Conservation (phyloP, 2,113 vertebrate genomes). For the Thamnophis sirtalis region DNA sequence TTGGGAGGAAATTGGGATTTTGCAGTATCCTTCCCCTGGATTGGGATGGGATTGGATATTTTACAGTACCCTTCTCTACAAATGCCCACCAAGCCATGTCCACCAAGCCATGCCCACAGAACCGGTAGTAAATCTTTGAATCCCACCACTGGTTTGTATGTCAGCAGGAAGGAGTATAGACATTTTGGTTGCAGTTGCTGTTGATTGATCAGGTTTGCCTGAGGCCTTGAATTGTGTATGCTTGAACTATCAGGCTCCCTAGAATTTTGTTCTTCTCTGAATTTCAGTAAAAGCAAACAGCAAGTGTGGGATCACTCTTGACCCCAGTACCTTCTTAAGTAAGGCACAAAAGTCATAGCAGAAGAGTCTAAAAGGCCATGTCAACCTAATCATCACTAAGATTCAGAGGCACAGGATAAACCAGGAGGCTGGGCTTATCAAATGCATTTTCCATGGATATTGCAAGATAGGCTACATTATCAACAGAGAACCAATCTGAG, state of each 20-base stretch:
- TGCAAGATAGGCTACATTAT: background rate
- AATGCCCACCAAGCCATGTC: too few relatives aligned
- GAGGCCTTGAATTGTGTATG: background rate
- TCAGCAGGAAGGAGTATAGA: background rate
- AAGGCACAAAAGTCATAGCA: background rate
- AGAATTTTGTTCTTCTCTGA: background rate
- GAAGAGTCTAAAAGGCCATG: background rate
- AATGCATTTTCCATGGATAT: background rate
- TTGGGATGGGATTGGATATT: too few relatives aligned
- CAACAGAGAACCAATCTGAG: too few relatives aligned
- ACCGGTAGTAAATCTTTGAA: too few relatives aligned
- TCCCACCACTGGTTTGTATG: background rate
- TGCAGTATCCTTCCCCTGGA: too few relatives aligned
- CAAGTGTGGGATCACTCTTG: background rate
- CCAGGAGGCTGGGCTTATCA: background rate
- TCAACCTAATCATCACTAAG: background rate
- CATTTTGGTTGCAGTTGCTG: background rate
- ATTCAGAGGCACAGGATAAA: background rate
- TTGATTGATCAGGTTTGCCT: background rate
- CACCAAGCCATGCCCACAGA: too few relatives aligned
- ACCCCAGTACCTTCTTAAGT: background rate
- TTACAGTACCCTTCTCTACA: too few relatives aligned
- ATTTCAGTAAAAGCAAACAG: background rate
- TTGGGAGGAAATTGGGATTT: too few relatives aligned
- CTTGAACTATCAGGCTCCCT: background rate